Evolutionary conservation across 2,113 vertebrate species (phyloP).

Genomic region (Petaurus breviceps): DNA sequence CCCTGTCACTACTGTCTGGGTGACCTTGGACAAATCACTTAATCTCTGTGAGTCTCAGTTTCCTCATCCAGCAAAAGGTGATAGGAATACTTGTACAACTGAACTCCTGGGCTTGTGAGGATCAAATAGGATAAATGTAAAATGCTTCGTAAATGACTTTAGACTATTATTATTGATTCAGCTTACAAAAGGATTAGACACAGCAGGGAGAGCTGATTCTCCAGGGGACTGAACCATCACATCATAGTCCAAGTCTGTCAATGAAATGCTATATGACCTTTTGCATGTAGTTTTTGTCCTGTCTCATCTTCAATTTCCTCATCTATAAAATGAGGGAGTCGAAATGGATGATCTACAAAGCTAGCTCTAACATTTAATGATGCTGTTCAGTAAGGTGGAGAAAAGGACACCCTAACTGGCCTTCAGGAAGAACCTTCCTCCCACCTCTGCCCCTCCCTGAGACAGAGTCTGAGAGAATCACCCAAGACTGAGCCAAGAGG

Average conservation of each 20-base stretch:
- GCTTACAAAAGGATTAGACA: background rate
- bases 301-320: background rate
- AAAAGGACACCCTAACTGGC: background rate
- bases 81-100: background rate
- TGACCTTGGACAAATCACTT: background rate
- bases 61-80: background rate
- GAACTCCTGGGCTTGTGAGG: background rate
- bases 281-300: background rate
- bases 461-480: background rate
- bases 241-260: background rate
- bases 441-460: background rate
- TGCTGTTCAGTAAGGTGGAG: background rate
- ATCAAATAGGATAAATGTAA: background rate
- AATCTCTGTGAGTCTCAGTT: background rate
- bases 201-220: background rate
- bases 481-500: background rate
- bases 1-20: background rate
- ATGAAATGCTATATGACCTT: background rate
- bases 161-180: background rate
- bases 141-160: background rate
- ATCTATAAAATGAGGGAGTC: background rate
- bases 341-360: too few relatives aligned
- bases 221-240: background rate
- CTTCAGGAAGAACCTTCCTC: background rate
- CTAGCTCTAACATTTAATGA: background rate